Evolutionary conservation across 1,140 invertebrate species (phyloP), one percentile per base, ranked within the genome.

Genomic region (Caerostris extrusa): DNA sequence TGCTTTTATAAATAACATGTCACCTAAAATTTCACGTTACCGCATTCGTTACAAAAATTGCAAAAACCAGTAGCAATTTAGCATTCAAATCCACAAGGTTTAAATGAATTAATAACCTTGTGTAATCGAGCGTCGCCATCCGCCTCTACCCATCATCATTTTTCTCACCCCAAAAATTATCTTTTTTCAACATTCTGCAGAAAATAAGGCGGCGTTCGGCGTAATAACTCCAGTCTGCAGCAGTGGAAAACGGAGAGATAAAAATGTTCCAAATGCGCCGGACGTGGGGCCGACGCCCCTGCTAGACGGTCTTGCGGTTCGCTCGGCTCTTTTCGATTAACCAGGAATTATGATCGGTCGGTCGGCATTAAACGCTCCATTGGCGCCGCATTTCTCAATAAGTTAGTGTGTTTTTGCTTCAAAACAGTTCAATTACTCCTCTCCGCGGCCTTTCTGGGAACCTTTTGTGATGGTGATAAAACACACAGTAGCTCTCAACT

Each of bases 351-450:
- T 77, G 71, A 77, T 77, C 8, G 34, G 34, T 12, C 8, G 71
- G 53, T 34, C 53, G 50, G 50, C 34, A 77, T 77, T 77, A 34
- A 77, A 53, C 34, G 14, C 19, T 50, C 50, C 34, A 77, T 77
- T 50, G 71, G 71, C 71, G 71, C 71, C 71, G 34, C 34, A 12
- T 50, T 77, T 77, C 71, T 77, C 19, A 77, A 77, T 77, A 77
- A 77, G 71, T 77, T 77, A 77, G 71, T 50, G 71, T 77, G 71
- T 53, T 34, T 34, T 77, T 77, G 71, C 53, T 77, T 10, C 8
- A 77, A 77, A 77, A 53, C 71, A 77, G 10, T 77, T 77, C 71
- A 77, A 77, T 77, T 50, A 50, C 34, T 53, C 19, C 7, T 8
- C 3, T 12, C 19, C 50, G 3, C 6, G 50, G 19, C 50, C 34